Evolutionary conservation across 2,797 vertebrate genomes (phyloP).

Genomic region (Prionace glauca): DNA sequence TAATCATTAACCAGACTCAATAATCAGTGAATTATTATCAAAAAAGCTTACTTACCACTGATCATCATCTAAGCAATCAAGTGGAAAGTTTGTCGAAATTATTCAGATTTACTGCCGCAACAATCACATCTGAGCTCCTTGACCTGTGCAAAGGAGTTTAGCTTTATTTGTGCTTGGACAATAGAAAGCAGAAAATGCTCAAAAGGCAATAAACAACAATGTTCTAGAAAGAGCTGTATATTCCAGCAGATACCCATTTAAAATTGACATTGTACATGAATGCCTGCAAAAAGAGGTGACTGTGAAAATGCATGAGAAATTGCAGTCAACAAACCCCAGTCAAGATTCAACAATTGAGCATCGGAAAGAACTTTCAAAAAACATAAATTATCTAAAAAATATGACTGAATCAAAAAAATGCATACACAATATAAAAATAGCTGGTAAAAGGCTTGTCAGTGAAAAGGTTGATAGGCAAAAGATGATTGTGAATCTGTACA

Average conservation of each 20-base stretch:
- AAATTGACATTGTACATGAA: background rate
- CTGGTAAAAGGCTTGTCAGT: background rate
- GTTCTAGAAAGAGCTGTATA: background rate
- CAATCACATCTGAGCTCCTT: background rate
- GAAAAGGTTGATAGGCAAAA: background rate
- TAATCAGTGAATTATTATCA: background rate
- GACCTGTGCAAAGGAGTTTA: slow-evolving; percentile 7
- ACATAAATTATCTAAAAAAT: background rate
- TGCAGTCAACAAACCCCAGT: background rate
- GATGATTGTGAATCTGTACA: background rate
- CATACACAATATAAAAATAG: background rate
- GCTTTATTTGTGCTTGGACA: background rate
- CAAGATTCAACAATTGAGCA: background rate
- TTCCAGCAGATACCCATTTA: background rate
- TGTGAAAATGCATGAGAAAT: background rate
- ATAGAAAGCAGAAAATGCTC: slow-evolving; percentile 1
- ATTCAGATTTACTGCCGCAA: background rate
- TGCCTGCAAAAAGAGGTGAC: background rate
- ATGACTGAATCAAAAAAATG: background rate
- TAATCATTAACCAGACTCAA: background rate
- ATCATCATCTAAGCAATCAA: background rate
- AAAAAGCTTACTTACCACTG: background rate
- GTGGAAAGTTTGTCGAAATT: background rate
- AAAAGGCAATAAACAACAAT: background rate
- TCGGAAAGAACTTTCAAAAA: background rate